A percentile compares a stretch with the other conserved stretches of the same genome.
These are phyloP conservation scores for Bimastos eiseni DNA, from an alignment of 2,888 invertebrate genomes.

Conservation along the genomic window DNA sequence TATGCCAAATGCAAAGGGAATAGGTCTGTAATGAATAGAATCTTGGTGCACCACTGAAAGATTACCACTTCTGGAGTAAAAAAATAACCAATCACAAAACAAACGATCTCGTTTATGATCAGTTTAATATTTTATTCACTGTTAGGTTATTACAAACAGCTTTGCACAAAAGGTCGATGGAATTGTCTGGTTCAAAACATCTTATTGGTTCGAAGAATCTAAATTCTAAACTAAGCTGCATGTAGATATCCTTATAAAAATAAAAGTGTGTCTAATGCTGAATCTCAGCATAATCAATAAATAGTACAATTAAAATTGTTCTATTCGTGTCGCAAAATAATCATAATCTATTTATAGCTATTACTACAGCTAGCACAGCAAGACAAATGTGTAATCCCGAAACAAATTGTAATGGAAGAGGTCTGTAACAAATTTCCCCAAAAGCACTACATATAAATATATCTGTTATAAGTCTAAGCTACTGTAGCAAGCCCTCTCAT, in stretches of 20 bases:
- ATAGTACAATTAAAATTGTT: neutral
- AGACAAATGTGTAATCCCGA: neutral
- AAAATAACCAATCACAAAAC: neutral
- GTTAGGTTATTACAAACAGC: neutral
- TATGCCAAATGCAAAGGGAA: neutral
- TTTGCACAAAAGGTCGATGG: neutral
- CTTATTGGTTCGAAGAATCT: neutral
- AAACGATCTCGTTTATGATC: neutral
- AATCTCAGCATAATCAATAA: neutral
- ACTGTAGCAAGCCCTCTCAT: no score
- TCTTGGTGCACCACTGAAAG: neutral
- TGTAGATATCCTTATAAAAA: neutral
- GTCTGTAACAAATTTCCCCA: neutral
- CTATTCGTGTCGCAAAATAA: neutral
- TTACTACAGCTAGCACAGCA: neutral
- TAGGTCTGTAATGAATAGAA: neutral
- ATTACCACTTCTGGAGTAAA: neutral
- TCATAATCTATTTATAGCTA: neutral
- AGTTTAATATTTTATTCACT: constrained; percentile 2
- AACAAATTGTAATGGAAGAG: neutral
- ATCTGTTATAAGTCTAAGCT: neutral
- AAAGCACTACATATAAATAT: neutral
- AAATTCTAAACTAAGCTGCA: neutral
- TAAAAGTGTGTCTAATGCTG: neutral
- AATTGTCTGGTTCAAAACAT: neutral